Conservation (phyloP, 1,140 invertebrate species). For the Oryzaephilus surinamensis region DNA sequence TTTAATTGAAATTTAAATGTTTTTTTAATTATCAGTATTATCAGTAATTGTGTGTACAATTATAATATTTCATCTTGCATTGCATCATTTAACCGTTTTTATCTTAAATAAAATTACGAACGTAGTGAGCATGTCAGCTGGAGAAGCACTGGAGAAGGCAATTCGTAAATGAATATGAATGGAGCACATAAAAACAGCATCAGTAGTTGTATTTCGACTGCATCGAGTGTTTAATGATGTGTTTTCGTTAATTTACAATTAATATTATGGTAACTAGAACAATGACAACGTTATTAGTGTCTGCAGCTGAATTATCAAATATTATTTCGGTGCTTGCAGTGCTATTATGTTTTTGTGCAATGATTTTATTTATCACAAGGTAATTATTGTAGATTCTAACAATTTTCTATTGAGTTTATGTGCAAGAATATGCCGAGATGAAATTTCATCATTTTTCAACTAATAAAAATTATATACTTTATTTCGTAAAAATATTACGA, state of each 20-base stretch:
- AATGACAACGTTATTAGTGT: slow-evolving; percentile 50
- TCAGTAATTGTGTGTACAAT: too few relatives aligned
- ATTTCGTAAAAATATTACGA: too few relatives aligned
- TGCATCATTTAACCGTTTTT: too few relatives aligned
- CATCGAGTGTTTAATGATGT: not conserved
- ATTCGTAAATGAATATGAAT: not conserved
- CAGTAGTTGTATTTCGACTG: not conserved
- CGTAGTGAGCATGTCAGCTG: too few relatives aligned
- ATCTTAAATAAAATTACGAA: too few relatives aligned
- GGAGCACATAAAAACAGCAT: not conserved
- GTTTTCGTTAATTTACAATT: not conserved
- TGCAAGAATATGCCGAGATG: too few relatives aligned
- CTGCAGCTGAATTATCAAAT: slow-evolving; percentile 49
- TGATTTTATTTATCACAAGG: slow-evolving; percentile 51
- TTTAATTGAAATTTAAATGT: too few relatives aligned
- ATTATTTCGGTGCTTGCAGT: slow-evolving; percentile 49
- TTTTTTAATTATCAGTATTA: too few relatives aligned
- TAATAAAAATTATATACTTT: too few relatives aligned
- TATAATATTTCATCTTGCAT: too few relatives aligned
- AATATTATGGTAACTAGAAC: slow-evolving; percentile 7
- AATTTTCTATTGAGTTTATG: too few relatives aligned
- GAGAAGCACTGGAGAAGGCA: not conserved
- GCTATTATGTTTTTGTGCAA: slow-evolving; percentile 48
- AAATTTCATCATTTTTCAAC: too few relatives aligned
- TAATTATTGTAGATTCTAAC: slow-evolving; percentile 27